Evolutionary conservation across 2,888 invertebrate species (phyloP), one percentile per base, ranked within the genome.

Genomic region (Leucania comma): DNA sequence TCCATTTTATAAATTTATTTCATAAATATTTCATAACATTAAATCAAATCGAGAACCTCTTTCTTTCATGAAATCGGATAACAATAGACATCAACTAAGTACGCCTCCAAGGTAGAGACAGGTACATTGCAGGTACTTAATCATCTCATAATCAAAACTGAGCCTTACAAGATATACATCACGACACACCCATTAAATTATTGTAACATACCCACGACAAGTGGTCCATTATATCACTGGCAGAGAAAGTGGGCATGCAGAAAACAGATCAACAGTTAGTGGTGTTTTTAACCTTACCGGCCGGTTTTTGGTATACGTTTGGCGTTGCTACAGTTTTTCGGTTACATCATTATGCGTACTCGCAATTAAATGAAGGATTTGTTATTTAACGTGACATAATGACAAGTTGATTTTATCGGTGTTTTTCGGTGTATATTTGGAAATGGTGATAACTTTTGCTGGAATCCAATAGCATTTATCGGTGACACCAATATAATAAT

Each of bases 161-260:
- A 48, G 10, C 22, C n/a, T 14, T 26, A 6, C 2, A 14, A 68
- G n/a, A 64, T 32, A 64, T 22, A 29, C 46, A 66, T 50, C 72
- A 59, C 24, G 53, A 46, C 38, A 29, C 51, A 48, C 48, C 38
- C 66, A 59, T 20, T 20, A 12, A 50, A 26, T 17, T 42, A 50
- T 24, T 57, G 53, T 69, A 35, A 26, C 48, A 57, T 9, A 29
- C 48, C 12, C 29, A 72, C 58, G 53, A 17, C 38, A 24, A 60
- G 38, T 35, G 54, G 50, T n/a, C n/a, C 22, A 42, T 72, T 72
- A 72, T 72, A 66, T 78, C 68, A 77, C 57, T 17, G 54, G 10
- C 48, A 17, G 78, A 79, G 78, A 79, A 79, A 79, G 78, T 68
- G 67, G 8, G 42, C 48, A 64, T 62, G 54, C 68, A 72, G 50